phyloP scores from a whole-genome alignment of 2,797 vertebrate species.

The Corythornis leucogaster region DNA sequence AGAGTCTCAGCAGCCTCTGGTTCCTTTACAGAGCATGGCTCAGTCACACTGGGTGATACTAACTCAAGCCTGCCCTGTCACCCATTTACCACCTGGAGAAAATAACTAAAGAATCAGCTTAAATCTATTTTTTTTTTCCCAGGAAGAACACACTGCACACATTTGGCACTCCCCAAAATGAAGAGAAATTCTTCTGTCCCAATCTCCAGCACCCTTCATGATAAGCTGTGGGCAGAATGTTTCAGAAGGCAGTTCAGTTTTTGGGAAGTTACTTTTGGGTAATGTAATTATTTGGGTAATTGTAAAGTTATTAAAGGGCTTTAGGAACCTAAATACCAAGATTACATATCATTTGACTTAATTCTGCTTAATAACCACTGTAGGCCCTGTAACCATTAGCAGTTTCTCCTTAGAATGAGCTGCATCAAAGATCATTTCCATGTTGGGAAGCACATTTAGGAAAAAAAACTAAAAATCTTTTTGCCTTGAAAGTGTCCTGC shows the following conservation, averaged over 20 bases:
- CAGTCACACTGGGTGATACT: neutral
- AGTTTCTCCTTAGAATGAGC: neutral
- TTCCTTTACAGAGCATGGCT: neutral
- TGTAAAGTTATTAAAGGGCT: neutral
- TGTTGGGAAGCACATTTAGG: neutral
- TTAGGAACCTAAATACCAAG: conserved; percentile 1
- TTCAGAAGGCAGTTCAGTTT: neutral
- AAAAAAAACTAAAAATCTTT: neutral
- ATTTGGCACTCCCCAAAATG: neutral
- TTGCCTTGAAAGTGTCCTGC: neutral
- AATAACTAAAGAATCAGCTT: neutral
- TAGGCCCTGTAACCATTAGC: neutral
- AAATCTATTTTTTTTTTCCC: neutral
- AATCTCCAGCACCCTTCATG: neutral
- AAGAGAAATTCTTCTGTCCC: neutral
- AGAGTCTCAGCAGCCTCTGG: neutral
- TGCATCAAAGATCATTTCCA: neutral
- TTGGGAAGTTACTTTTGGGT: neutral
- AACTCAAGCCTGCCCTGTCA: neutral
- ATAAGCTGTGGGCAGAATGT: neutral
- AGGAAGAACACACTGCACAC: neutral
- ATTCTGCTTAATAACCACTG: neutral
- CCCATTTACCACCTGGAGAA: neutral
- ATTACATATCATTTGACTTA: neutral
- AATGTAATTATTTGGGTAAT: conserved; percentile 20